phyloP scores from a whole-genome alignment of 1,140 invertebrate species.

The Eciton burchellii region DNA sequence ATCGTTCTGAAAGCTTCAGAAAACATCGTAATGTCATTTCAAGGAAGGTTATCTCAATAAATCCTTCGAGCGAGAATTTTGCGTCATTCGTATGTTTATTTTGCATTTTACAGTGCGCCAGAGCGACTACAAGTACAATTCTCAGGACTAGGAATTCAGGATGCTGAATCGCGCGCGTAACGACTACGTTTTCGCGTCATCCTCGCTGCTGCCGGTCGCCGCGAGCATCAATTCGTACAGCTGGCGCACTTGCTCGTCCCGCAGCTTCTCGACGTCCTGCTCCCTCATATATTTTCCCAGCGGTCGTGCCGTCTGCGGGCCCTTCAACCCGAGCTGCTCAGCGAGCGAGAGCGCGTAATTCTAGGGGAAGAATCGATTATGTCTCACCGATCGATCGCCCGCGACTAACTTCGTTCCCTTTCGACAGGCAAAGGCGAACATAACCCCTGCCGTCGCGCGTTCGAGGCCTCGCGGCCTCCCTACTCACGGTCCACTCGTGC shows the following conservation, averaged over 20 bases:
- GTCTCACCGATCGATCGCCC: too few relatives aligned
- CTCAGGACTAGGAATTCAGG: too few relatives aligned
- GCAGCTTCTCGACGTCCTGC: constrained; percentile 89
- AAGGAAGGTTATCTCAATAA: too few relatives aligned
- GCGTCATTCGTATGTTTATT: too few relatives aligned
- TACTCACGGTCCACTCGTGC: constrained; percentile 95
- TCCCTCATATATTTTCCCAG: constrained; percentile 88
- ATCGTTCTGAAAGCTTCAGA: too few relatives aligned
- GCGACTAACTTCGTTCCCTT: neutral
- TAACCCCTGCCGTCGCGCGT: constrained; percentile 31
- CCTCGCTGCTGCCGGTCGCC: constrained; percentile 81
- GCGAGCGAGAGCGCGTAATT: constrained; percentile 91
- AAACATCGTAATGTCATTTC: too few relatives aligned
- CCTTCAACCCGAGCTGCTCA: constrained; percentile 89
- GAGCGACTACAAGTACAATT: too few relatives aligned
- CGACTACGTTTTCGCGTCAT: constrained; percentile 16
- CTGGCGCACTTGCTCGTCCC: constrained; percentile 93
- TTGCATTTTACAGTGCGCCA: constrained; percentile 1
- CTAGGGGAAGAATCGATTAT: constrained; percentile 83
- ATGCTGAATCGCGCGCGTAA: neutral
- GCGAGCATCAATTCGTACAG: constrained; percentile 93
- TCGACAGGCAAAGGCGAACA: neutral
- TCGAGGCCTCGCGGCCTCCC: neutral
- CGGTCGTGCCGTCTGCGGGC: constrained; percentile 85
- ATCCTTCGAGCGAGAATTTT: too few relatives aligned